Percentiles rank a stretch among this genome's conserved stretches.
Conservation (phyloP, 2,888 invertebrate species). For the Thymelicus lineola region DNA sequence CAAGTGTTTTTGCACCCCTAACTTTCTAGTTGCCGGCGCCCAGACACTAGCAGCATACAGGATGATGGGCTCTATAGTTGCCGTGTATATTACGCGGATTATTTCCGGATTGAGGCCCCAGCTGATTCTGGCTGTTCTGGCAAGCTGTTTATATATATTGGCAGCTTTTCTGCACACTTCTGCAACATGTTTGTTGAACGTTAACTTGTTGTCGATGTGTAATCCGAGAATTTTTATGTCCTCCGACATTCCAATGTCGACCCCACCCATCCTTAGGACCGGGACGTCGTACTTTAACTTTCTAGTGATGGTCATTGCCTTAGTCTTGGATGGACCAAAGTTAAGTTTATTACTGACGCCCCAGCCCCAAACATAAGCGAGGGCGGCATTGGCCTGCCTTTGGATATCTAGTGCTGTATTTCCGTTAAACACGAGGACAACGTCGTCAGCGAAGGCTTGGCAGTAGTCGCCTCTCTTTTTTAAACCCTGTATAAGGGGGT, state of each 20-base stretch:
- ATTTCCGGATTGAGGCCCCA: conserved; percentile 4
- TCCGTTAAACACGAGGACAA: not conserved
- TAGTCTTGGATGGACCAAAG: conserved; percentile 4
- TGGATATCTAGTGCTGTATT: not conserved
- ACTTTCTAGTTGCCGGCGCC: not conserved
- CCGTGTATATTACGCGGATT: not conserved
- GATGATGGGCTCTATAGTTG: not conserved
- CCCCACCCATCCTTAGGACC: too few relatives aligned
- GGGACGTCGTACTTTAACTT: conserved; percentile 15
- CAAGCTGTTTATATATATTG: not conserved
- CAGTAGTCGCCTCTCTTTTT: not conserved
- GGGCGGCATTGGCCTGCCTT: not conserved
- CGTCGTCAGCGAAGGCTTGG: not conserved
- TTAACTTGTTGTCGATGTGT: not conserved
- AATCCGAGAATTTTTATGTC: conserved; percentile 18
- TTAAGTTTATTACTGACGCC: conserved; percentile 1
- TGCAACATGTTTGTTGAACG: conserved; percentile 3
- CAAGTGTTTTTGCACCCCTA: not conserved
- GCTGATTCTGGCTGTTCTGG: not conserved
- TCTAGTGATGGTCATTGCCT: not conserved
- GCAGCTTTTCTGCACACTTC: not conserved
- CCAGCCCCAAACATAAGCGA: conserved; percentile 3
- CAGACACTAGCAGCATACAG: conserved; percentile 6
- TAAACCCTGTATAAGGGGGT: not conserved
- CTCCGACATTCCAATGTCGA: not conserved